These are phyloP conservation scores for Zingel zingel DNA, from an alignment of 2,113 vertebrate species.

Conservation along the genomic window DNA sequence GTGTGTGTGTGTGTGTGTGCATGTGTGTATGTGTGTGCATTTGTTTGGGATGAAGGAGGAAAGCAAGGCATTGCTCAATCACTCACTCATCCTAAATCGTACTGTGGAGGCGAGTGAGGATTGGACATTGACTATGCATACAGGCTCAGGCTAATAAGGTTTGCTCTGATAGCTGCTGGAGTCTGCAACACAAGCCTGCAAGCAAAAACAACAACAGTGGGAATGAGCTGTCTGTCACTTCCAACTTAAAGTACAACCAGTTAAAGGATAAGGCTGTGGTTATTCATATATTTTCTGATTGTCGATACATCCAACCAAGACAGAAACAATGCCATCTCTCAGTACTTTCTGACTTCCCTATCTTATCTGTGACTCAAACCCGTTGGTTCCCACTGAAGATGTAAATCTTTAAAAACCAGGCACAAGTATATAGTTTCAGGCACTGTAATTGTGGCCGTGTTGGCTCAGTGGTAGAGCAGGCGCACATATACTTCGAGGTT, in stretches of 20 bases:
- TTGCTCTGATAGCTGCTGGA: constrained; percentile 29
- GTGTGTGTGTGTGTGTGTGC: constrained; percentile 29
- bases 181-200: constrained; percentile 29
- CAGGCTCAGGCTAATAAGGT: constrained; percentile 47
- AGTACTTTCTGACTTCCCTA: background rate
- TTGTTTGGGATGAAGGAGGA: constrained; percentile 56
- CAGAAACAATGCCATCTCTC: background rate
- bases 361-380: background rate
- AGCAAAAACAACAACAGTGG: constrained; percentile 24
- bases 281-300: background rate
- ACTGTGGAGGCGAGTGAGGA: constrained; percentile 14
- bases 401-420: background rate
- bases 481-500: too few relatives aligned
- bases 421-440: background rate
- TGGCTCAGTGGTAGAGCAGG: too few relatives aligned
- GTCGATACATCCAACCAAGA: background rate
- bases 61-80: constrained; percentile 41
- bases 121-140: constrained; percentile 3
- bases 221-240: constrained; percentile 25
- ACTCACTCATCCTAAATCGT: constrained; percentile 46
- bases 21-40: background rate
- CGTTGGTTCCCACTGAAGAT: background rate
- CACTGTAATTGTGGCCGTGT: too few relatives aligned
- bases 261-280: background rate
- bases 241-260: background rate